Conservation (phyloP, 2,888 invertebrate genomes). For the Cremastinae sp. region DNA sequence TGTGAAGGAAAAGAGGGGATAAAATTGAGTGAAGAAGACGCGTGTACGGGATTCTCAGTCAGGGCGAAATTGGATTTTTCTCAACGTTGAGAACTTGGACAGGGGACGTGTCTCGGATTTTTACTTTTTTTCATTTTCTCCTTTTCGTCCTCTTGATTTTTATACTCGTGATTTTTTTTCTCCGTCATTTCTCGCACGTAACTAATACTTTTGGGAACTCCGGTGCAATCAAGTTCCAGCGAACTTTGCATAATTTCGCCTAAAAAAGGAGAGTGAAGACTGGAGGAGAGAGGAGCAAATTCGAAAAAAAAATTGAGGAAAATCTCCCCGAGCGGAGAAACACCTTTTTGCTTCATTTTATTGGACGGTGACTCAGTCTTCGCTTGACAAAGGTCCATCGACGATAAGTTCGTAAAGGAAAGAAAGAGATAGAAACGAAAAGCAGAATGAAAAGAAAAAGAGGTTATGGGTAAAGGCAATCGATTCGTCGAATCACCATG, state of each 20-base stretch:
- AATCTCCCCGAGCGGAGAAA: too few relatives aligned
- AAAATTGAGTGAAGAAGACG: slow-evolving; percentile 33
- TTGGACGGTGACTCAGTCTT: slow-evolving; percentile 5
- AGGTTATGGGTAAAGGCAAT: slow-evolving; percentile 30
- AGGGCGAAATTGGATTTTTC: slow-evolving; percentile 53
- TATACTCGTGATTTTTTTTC: too few relatives aligned
- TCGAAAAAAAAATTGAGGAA: neutral
- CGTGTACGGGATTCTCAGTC: slow-evolving; percentile 35
- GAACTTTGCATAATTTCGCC: too few relatives aligned
- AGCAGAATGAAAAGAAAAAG: too few relatives aligned
- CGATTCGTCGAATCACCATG: slow-evolving; percentile 40
- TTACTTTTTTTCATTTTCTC: neutral
- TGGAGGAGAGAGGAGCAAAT: too few relatives aligned
- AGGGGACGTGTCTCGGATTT: slow-evolving; percentile 46
- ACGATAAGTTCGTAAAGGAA: slow-evolving; percentile 28
- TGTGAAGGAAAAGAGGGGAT: slow-evolving; percentile 13
- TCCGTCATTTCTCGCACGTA: neutral
- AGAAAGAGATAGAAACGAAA: too few relatives aligned
- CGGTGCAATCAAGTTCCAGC: too few relatives aligned
- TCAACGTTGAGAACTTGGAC: slow-evolving; percentile 51
- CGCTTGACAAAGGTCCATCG: slow-evolving; percentile 45
- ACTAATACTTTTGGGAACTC: too few relatives aligned
- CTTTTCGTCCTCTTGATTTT: neutral
- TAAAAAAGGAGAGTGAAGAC: too few relatives aligned
- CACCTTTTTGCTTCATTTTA: too few relatives aligned